phyloP scores from a whole-genome alignment of 2,888 invertebrate genomes.

The Lithodes maja region DNA sequence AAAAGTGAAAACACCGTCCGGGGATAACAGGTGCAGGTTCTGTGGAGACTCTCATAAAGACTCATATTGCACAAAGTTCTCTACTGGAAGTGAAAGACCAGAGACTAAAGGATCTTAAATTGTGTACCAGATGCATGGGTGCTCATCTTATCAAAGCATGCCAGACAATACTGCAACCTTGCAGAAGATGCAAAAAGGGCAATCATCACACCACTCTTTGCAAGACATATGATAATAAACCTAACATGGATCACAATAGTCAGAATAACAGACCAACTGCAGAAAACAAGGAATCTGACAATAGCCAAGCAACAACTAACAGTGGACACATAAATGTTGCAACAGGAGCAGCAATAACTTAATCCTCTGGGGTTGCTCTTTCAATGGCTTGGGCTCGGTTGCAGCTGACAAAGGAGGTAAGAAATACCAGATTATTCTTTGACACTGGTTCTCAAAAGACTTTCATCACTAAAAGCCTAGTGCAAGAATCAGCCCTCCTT shows the following conservation, averaged over 20 bases:
- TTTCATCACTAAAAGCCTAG: conserved; percentile 9
- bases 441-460: conserved; percentile 7
- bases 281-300: neutral
- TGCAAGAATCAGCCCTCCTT: neutral
- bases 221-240: conserved; percentile 7
- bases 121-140: conserved; percentile 20
- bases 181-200: neutral
- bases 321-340: conserved; percentile 6
- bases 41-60: neutral
- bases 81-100: conserved; percentile 13
- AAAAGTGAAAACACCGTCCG: neutral
- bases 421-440: neutral
- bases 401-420: neutral
- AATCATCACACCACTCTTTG: conserved; percentile 21
- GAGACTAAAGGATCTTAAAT: neutral
- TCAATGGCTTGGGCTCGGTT: neutral
- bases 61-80: conserved; percentile 5
- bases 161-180: neutral
- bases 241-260: neutral
- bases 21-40: neutral
- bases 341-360: neutral
- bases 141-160: neutral
- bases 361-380: conserved; percentile 17
- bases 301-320: neutral
- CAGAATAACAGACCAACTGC: neutral